These are phyloP conservation scores for Anastrepha ludens DNA, from an alignment of 1,140 invertebrate genomes.

Conservation along the genomic window DNA sequence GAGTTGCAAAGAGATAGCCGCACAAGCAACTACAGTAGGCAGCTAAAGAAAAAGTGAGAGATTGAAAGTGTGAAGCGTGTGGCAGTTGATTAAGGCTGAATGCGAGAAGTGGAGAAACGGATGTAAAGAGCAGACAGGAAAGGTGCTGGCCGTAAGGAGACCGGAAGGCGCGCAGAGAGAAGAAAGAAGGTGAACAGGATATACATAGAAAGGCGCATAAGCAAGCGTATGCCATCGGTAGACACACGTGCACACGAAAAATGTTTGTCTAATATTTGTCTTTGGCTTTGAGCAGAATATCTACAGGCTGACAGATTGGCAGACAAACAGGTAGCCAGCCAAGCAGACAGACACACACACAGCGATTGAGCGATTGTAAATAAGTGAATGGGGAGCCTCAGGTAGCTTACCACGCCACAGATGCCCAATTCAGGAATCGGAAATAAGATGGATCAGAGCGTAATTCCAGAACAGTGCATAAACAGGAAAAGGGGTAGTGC, in stretches of 20 bases:
- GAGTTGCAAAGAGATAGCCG: neutral
- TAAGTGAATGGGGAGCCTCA: too few relatives aligned
- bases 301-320: neutral
- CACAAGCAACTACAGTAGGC: too few relatives aligned
- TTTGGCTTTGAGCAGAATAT: neutral
- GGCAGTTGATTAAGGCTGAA: slow-evolving; percentile 9
- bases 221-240: neutral
- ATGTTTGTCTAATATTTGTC: neutral
- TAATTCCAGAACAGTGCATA: too few relatives aligned
- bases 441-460: too few relatives aligned
- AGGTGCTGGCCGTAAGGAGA: neutral
- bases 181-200: neutral
- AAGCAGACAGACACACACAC: neutral
- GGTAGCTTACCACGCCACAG: too few relatives aligned
- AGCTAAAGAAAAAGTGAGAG: slow-evolving; percentile 12
- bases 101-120: neutral
- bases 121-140: neutral
- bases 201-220: neutral
- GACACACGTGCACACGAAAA: neutral
- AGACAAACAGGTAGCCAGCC: slow-evolving; percentile 4
- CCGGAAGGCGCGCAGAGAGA: too few relatives aligned
- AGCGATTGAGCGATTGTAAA: too few relatives aligned
- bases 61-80: neutral
- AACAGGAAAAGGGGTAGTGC: neutral
- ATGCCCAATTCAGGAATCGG: too few relatives aligned